phyloP scores from a whole-genome alignment of 1,140 invertebrate species.

The Drosophila tani region DNA sequence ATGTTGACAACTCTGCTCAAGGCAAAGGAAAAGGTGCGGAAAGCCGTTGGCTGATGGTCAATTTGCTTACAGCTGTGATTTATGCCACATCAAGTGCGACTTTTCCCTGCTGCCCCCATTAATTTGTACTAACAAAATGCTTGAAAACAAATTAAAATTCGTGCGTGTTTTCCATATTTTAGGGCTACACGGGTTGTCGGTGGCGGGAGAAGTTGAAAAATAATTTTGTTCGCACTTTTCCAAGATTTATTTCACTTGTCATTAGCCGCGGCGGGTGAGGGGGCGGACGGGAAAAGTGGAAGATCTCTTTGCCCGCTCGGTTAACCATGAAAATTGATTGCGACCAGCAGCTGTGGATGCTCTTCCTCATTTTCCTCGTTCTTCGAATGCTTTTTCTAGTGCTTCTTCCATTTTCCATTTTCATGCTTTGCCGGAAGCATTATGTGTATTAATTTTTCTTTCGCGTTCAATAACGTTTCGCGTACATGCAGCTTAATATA shows the following conservation, averaged over 20 bases:
- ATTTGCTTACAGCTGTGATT: slow-evolving; percentile 47
- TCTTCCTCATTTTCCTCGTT: slow-evolving; percentile 20
- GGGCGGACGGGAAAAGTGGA: background rate
- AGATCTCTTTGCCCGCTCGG: slow-evolving; percentile 46
- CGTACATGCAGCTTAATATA: slow-evolving; percentile 72
- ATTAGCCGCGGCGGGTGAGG: slow-evolving; percentile 34
- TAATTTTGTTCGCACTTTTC: slow-evolving; percentile 54
- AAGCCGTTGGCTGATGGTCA: slow-evolving; percentile 16
- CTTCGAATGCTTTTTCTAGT: slow-evolving; percentile 15
- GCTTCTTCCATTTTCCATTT: slow-evolving; percentile 34
- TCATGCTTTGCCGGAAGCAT: slow-evolving; percentile 72
- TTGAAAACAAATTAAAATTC: slow-evolving; percentile 62
- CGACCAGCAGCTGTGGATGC: slow-evolving; percentile 63
- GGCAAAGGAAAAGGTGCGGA: background rate
- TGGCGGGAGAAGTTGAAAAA: slow-evolving; percentile 14
- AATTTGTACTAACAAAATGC: slow-evolving; percentile 61
- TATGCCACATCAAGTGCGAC: slow-evolving; percentile 51
- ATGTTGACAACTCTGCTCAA: background rate
- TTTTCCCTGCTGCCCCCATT: slow-evolving; percentile 22
- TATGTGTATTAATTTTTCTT: slow-evolving; percentile 72
- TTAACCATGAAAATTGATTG: slow-evolving; percentile 83
- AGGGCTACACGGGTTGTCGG: background rate
- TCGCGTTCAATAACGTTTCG: slow-evolving; percentile 61
- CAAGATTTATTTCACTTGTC: slow-evolving; percentile 76
- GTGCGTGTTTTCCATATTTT: slow-evolving; percentile 70